Base-by-base conservation (phyloP, 2,888 invertebrate genomes). In the Danaus chrysippus region DNA sequence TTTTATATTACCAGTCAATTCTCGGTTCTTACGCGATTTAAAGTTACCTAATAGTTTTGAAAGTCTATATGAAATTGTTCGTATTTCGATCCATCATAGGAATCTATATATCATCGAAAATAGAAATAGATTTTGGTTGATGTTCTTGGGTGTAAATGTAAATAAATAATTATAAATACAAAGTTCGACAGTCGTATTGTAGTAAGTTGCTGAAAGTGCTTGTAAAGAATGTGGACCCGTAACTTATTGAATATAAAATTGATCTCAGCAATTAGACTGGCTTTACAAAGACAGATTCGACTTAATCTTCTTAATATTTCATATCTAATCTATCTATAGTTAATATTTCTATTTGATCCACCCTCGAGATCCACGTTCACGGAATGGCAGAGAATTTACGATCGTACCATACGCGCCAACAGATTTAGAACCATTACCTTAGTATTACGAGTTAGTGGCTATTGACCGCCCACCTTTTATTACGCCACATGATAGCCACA, bases 341-440 rank as follows among this genome's bases (percentile, higher is more conserved):
- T 1, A 46, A 8, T 1, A 13, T 15, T 49, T 17, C 49, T 17
- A 11, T 17, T 17, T 3, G 49, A 17, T 17, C 49, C 12, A 49
- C 17, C 23, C 23, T 34, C 8, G 23, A 34, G 23, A 34, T 49
- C 49, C 49, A 15, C 9, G 49, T 17, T 17, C 49, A 5, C 49
- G 17, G 17, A 49, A 49, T 49, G 49, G 17, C 49, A 17, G 17
- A 49, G 17, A 49, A 49, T 66, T 66, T 64, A 66, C 62, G 66
- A 66, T 44, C n/a, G 55, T 10, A 53, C 49, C 63, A 66, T 59
- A 61, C 56, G 64, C 61, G 56, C 59, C 59, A 58, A 58, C 56
- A 52, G 54, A 55, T 66, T 66, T 66, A 66, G 62, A 59, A 55
- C 54, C 59, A 57, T 66, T 58, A 64, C 53, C 12, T 41, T 54